These are phyloP conservation scores for Lophotis ruficrista DNA, from an alignment of 2,113 vertebrate genomes.

Conservation along the genomic window DNA sequence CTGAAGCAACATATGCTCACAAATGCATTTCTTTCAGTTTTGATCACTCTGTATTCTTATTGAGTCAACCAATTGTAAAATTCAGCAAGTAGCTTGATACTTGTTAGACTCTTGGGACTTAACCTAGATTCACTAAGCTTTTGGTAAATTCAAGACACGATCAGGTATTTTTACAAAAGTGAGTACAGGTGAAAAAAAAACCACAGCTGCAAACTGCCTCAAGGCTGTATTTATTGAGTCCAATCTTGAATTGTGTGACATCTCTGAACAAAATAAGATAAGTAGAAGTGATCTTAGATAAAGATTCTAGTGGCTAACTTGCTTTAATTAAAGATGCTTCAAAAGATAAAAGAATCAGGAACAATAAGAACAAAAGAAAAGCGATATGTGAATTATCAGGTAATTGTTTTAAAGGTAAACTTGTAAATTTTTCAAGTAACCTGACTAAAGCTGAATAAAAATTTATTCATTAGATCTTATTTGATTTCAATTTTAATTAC, in stretches of 20 bases:
- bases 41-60: background rate
- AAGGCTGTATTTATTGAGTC: background rate
- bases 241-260: background rate
- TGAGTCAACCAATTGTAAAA: background rate
- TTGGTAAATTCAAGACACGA: background rate
- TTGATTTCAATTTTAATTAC: background rate
- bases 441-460: background rate
- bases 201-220: background rate
- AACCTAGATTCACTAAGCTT: background rate
- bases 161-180: slow-evolving; percentile 7
- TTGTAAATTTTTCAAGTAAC: background rate
- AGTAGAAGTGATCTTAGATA: slow-evolving; percentile 38
- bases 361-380: background rate
- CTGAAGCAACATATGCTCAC: background rate
- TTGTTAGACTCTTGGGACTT: background rate
- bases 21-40: background rate
- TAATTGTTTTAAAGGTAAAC: background rate
- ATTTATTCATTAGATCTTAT: background rate
- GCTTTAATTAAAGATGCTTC: slow-evolving; percentile 49
- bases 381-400: background rate
- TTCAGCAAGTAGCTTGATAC: background rate
- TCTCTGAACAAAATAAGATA: background rate
- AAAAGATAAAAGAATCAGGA: background rate
- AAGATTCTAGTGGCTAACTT: background rate
- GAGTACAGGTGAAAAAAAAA: background rate